These are phyloP conservation scores for Solen grandis DNA, from an alignment of 1,140 invertebrate species.

Conservation along the genomic window DNA sequence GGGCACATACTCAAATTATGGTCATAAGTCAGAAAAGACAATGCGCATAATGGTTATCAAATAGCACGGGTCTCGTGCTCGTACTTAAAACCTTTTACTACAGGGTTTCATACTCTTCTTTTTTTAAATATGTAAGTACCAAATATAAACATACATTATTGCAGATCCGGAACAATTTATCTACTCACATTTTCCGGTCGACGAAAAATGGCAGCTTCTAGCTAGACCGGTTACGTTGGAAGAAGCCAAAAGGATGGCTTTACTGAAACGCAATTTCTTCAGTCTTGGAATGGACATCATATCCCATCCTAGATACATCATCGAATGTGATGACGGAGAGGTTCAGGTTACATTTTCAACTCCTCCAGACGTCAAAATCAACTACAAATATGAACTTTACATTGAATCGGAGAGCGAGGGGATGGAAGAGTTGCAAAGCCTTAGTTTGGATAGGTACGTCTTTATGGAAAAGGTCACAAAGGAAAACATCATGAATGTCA, in stretches of 20 bases:
- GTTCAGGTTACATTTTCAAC: conserved; percentile 54
- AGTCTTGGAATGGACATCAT: conserved; percentile 57
- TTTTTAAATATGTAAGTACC: too few relatives aligned
- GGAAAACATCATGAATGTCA: conserved; percentile 55
- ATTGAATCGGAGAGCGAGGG: conserved; percentile 39
- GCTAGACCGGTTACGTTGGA: conserved; percentile 63
- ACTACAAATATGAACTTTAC: conserved; percentile 66
- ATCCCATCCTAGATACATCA: conserved; percentile 54
- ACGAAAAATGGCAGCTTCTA: conserved; percentile 71
- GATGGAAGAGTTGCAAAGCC: conserved; percentile 48
- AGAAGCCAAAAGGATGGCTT: conserved; percentile 61
- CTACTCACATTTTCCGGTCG: conserved; percentile 82
- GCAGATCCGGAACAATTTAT: conserved; percentile 82
- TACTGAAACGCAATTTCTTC: conserved; percentile 67
- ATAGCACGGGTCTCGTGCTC: too few relatives aligned
- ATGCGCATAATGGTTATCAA: too few relatives aligned
- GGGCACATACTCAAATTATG: too few relatives aligned
- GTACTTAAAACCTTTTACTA: too few relatives aligned
- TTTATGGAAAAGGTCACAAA: conserved; percentile 64
- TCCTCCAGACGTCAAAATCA: conserved; percentile 51
- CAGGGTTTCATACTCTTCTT: too few relatives aligned
- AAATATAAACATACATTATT: too few relatives aligned
- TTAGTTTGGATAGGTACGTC: conserved; percentile 63
- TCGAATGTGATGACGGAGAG: conserved; percentile 57
- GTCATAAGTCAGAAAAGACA: too few relatives aligned